Conservation (phyloP, 2,113 vertebrate species). For the Propithecus coquereli region DNA sequence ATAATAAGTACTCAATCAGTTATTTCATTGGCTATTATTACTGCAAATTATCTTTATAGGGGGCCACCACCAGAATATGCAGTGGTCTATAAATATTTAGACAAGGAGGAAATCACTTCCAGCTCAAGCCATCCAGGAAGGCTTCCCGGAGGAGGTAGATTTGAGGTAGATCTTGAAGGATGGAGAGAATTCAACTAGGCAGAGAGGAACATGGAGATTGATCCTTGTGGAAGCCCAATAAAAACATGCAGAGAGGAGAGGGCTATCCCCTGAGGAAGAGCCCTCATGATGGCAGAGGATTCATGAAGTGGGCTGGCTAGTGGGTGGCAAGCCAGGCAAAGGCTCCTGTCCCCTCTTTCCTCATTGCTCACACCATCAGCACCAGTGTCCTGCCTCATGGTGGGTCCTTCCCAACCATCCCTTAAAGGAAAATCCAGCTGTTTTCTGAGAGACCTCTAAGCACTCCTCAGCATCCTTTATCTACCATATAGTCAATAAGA, state of each 20-base stretch:
- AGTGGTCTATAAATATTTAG: not conserved
- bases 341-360: not conserved
- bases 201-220: not conserved
- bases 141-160: not conserved
- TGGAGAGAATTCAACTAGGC: not conserved
- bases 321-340: not conserved
- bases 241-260: not conserved
- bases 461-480: not conserved
- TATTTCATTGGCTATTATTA: not conserved
- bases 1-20: not conserved
- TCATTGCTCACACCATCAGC: accelerated
- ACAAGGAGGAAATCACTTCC: not conserved
- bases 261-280: not conserved
- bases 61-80: not conserved
- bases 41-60: not conserved
- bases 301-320: not conserved
- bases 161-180: not conserved
- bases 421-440: not conserved
- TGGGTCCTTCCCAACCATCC: not conserved
- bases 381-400: not conserved
- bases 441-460: not conserved
- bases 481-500: not conserved
- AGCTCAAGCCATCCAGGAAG: not conserved
- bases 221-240: not conserved
- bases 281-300: not conserved